Base-by-base conservation (phyloP, 1,140 invertebrate genomes). In the Anagrus nilaparvatae region DNA sequence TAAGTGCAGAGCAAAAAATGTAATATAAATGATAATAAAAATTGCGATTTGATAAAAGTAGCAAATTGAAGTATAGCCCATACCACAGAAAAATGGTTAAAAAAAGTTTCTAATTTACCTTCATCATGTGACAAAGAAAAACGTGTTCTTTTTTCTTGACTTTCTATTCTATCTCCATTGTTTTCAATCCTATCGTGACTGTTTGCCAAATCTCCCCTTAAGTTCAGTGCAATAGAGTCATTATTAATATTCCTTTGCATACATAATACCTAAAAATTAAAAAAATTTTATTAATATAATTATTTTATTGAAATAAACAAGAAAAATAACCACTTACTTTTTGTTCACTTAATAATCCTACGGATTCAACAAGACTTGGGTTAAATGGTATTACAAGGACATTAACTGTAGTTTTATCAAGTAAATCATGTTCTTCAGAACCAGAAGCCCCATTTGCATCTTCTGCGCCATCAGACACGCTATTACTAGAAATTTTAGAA, bases 121-220 rank as follows among this genome's bases (percentile, higher is more conserved):
- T 95, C 90, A 55, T 95, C 90, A 47, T 89, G 85, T 0, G 86
- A 89, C 18, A 88, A 71, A 4, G 87, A 92, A 65, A 91, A 91
- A 46, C 86, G 70, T 3, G 78, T 78, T 33, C 64, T 48, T 47
- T 69, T 69, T 63, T 67, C 64, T 67, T 79, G 65, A 57, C 71
- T 57, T 67, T 72, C 53, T 50, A 66, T 59, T 51, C 73, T 51
- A 51, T 67, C 51, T 25, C 50, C 20, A 44, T 55, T 48, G 56
- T 52, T 47, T 41, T 59, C 60, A 50, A 32, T 21, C 18, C 53
- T 56, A 50, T 53, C 47, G 48, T 60, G 65, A 19, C 51, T 58
- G 41, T 48, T 59, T 39, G 48, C 58, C 37, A 59, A 50, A 44
- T 64, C 58, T 39, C 54, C 53, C 8, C 51, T 34, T 16, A 65